These are phyloP conservation scores for Sterrhoptilus dennistouni DNA, from an alignment of 2,113 vertebrate genomes.

Conservation along the genomic window DNA sequence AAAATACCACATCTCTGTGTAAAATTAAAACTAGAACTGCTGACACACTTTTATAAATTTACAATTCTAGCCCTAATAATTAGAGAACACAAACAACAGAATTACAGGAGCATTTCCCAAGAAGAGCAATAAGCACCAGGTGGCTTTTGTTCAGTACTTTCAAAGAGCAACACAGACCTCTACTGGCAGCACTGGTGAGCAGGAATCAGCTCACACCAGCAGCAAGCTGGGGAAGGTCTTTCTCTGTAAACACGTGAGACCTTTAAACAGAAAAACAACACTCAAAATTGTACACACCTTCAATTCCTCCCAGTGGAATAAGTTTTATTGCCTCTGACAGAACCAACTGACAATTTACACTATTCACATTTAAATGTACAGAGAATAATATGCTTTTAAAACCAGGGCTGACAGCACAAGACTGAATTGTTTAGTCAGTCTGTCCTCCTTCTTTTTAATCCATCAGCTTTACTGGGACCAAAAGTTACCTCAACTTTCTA, in stretches of 20 bases:
- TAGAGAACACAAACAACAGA: conserved; percentile 27
- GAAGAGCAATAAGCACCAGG: not conserved
- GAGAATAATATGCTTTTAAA: not conserved
- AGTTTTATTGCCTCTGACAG: not conserved
- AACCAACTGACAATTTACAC: not conserved
- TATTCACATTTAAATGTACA: not conserved
- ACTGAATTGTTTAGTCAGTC: not conserved
- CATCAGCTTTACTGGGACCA: not conserved
- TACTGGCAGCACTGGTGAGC: conserved; percentile 28
- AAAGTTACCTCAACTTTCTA: not conserved
- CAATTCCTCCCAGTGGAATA: not conserved
- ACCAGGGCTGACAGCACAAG: not conserved
- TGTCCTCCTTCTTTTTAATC: not conserved
- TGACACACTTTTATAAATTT: not conserved
- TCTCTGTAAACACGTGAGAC: not conserved
- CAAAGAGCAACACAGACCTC: conserved; percentile 75
- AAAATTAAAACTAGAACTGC: not conserved
- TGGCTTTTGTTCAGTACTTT: conserved; percentile 31
- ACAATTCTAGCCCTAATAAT: conserved; percentile 1
- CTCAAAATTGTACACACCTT: not conserved
- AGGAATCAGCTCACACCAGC: not conserved
- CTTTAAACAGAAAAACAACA: not conserved
- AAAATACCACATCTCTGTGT: not conserved
- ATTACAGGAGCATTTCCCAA: conserved; percentile 44
- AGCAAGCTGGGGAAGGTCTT: not conserved